Evolutionary conservation across 2,888 invertebrate species (phyloP).

Genomic region (Rhamnusium bicolor): DNA sequence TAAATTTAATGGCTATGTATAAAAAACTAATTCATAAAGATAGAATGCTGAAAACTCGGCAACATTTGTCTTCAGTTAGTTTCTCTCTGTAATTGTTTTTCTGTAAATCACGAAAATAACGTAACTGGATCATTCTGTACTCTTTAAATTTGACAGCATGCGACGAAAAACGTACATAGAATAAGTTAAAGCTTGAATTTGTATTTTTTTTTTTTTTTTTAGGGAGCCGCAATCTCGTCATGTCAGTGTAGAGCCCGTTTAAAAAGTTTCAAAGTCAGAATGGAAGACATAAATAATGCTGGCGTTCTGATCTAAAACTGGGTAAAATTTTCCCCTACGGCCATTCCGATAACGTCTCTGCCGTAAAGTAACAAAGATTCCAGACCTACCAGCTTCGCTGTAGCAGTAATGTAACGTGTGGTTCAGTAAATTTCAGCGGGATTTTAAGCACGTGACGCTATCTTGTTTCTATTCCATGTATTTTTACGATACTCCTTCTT

Average conservation of each 20-base stretch:
- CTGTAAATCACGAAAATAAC: too few relatives aligned
- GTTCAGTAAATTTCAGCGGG: conserved; percentile 17
- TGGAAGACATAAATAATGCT: conserved; percentile 24
- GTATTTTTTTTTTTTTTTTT: neutral
- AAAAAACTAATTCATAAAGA: too few relatives aligned
- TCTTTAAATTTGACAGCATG: neutral
- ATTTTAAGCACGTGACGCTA: conserved; percentile 3
- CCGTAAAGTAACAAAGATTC: neutral
- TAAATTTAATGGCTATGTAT: too few relatives aligned
- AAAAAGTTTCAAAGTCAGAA: conserved; percentile 29
- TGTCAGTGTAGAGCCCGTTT: conserved; percentile 10
- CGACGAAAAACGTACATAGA: too few relatives aligned
- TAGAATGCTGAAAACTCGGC: too few relatives aligned
- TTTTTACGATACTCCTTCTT: conserved; percentile 7
- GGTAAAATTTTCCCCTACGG: conserved; percentile 24
- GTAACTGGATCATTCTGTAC: neutral
- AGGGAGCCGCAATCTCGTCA: conserved; percentile 6
- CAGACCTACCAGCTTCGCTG: neutral
- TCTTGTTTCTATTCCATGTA: conserved; percentile 7
- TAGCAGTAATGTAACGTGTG: conserved; percentile 22
- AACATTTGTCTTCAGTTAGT: too few relatives aligned
- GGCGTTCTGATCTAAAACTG: neutral
- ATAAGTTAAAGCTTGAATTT: neutral
- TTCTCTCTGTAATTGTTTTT: too few relatives aligned
- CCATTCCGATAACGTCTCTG: conserved; percentile 6